Base-by-base conservation (phyloP, 2,113 vertebrate genomes). In the Proterorhinus semilunaris region DNA sequence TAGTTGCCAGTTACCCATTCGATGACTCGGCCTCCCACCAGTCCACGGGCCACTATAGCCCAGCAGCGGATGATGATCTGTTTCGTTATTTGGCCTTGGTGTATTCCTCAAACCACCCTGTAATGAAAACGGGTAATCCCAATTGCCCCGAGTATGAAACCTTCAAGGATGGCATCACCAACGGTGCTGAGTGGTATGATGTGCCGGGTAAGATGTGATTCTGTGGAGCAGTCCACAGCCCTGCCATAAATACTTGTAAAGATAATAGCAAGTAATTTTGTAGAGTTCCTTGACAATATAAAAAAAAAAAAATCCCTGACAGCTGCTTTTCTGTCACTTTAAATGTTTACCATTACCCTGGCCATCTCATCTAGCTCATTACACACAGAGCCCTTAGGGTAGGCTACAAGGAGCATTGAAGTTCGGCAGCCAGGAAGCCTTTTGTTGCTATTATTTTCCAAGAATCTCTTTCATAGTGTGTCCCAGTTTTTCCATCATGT, bases 1-100 rank as follows among this genome's bases (percentile, higher is more conserved):
- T 98, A 74, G 97, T 99, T 49, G 97, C 98, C 79, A 99, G 98
- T 87, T 99, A 98, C 86, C 98, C 98, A 15, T 99, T 95, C 8
- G 98, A 99, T 57, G 96, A 99, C 89, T 96, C 96, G 6, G 80
- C 87, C 43, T 62, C 50, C 0, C 98, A 99, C 63, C 15, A 72
- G 21, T 1, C 0, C 5, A 78, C 88, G 44, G 95, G 95, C 44
- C 48, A 87, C 67, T 99, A 99, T 83, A 99, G 98, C 78, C 92
- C 79, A 78, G 94, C 96, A 0, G 93, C 93, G 2, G 98, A 99
- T 3, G 98, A 99, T 21, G 82, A 85, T 54, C 94, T 98, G 53
- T 99, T 99, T 85, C 94, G 82, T 62, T 91, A 95, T 71, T 79
- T 99, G 88, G 96, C 98, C 0, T 92, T 88, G 85, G 93, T 93